phyloP scores from a whole-genome alignment of 2,797 vertebrate genomes.

The Champsocephalus gunnari region DNA sequence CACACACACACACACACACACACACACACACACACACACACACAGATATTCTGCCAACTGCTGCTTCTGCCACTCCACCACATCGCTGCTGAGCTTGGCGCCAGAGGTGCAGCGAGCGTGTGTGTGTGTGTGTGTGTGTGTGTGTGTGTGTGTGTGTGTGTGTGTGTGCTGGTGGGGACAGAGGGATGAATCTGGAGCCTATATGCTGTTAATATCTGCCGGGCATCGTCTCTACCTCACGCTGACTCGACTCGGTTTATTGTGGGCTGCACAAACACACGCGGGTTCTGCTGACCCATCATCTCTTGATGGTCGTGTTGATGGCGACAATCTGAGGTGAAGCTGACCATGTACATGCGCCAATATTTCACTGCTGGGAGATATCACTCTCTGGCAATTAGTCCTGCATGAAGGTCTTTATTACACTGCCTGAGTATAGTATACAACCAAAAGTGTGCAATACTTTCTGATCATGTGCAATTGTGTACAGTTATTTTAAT shows the following conservation, averaged over 20 bases:
- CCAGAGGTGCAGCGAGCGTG: constrained; percentile 50
- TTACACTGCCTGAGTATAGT: too few relatives aligned
- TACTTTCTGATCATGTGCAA: too few relatives aligned
- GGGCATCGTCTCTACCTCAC: constrained; percentile 50
- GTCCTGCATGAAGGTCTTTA: background rate
- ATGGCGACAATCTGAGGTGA: constrained; percentile 38
- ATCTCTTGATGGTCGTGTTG: constrained; percentile 38
- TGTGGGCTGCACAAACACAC: constrained; percentile 44
- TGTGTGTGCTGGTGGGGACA: constrained; percentile 20
- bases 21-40: constrained; percentile 37
- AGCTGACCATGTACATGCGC: constrained; percentile 18
- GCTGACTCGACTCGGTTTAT: constrained; percentile 67
- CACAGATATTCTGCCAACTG: constrained; percentile 65
- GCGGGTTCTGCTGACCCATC: constrained; percentile 54
- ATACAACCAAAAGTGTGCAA: too few relatives aligned
- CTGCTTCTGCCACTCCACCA: constrained; percentile 62
- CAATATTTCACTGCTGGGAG: constrained; percentile 19
- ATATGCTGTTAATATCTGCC: constrained; percentile 66
- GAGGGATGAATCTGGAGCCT: constrained; percentile 43
- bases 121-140: constrained; percentile 19
- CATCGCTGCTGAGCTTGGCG: constrained; percentile 46
- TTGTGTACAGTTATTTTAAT: too few relatives aligned
- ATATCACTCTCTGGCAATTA: constrained; percentile 11
- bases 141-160: constrained; percentile 22
- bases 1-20: constrained; percentile 39